These are phyloP conservation scores for Rhopalosiphum padi DNA, from an alignment of 1,140 invertebrate genomes.

Conservation along the genomic window DNA sequence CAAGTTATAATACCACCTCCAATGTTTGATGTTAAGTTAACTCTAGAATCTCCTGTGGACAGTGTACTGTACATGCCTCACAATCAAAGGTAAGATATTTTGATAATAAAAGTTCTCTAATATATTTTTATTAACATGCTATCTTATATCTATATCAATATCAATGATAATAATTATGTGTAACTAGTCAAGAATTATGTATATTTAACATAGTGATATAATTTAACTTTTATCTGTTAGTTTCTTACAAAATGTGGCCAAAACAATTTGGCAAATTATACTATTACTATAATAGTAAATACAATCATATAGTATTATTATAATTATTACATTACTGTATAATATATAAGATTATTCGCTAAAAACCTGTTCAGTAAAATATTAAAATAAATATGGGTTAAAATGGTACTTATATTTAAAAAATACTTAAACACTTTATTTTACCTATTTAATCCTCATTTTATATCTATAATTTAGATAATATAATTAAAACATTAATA, in stretches of 20 bases:
- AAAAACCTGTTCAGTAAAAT: background rate
- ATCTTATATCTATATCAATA: background rate
- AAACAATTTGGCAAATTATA: background rate
- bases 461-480: too few relatives aligned
- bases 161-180: background rate
- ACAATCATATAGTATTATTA: too few relatives aligned
- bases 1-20: slow-evolving; percentile 70
- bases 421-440: too few relatives aligned
- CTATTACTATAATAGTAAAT: too few relatives aligned
- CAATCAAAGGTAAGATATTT: slow-evolving; percentile 27
- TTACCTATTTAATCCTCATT: too few relatives aligned
- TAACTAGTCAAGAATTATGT: too few relatives aligned
- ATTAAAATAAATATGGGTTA: background rate
- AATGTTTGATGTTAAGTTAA: slow-evolving; percentile 63
- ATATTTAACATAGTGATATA: background rate
- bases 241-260: background rate
- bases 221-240: background rate
- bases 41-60: slow-evolving; percentile 27
- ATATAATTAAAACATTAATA: background rate
- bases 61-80: slow-evolving; percentile 29
- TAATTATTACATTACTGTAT: too few relatives aligned
- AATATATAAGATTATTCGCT: background rate
- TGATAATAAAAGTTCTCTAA: background rate
- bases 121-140: background rate
- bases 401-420: too few relatives aligned